Evolutionary conservation across 1,140 invertebrate genomes (phyloP), one percentile per base, ranked within the genome.

Genomic region (Linepithema humile): DNA sequence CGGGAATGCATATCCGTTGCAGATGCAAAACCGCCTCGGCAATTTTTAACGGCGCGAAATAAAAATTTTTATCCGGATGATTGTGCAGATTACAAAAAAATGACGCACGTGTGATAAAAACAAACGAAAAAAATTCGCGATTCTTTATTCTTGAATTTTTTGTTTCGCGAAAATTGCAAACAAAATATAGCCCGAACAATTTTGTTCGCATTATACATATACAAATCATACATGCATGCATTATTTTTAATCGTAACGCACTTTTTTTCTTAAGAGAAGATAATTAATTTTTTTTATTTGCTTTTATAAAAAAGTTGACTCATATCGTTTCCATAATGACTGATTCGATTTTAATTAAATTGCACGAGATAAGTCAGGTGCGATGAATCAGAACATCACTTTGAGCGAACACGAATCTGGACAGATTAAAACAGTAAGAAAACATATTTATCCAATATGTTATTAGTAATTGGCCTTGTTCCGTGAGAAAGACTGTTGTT

Each of bases 11-110:
- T 7, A 53, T 45, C n/a, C 48, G 45, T 29, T 74, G 15, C 50
- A 57, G 50, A 73, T 26, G 12, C 32, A 10, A 73, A 12, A 9
- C 6, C 29, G 40, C 12, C 38, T 29, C 40, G 20, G 35, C 5
- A 43, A n/a, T 38, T 77, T 65, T 65, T 9, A 77, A 9, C n/a
- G 12, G 6, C 6, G 29, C 17, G 20, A n/a, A 26, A 2, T 15
- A 50, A 50, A 48, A 40, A 23, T 67, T 77, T 65, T 65, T 38
- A 62, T 65, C 20, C 60, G 20, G 72, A 59, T 74, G 74, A 12
- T 35, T n/a, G 10, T 9, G 43, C 1, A 50, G 40, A 75, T 17
- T 38, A 50, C 2, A 6, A 6, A 23, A n/a, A 43, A 12, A 43
- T 43, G n/a, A 43, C 40, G 1, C 23, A n/a, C 23, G 9, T 10